Evolutionary conservation across 2,797 vertebrate species (phyloP).

Genomic region (Urophycis tenuis): DNA sequence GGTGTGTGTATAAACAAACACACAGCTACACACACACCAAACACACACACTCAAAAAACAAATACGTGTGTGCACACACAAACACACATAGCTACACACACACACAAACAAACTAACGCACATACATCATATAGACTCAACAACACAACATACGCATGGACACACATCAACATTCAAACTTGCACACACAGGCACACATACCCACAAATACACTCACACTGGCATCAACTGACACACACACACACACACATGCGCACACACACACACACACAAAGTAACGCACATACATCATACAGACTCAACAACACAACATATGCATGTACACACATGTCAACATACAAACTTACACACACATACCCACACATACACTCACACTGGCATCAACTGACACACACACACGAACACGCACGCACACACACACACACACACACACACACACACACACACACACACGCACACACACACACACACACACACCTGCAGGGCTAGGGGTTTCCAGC

Average conservation of each 20-base stretch:
- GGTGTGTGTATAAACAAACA: no score
- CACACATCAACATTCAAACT: no score
- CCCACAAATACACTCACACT: no score
- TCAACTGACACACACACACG: no score
- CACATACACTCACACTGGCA: no score
- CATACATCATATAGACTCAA: no score
- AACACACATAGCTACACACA: slow-evolving; percentile 5
- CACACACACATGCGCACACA: slow-evolving; percentile 47
- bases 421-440: slow-evolving; percentile 6
- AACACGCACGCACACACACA: neutral
- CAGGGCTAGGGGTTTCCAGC: slow-evolving; percentile 87
- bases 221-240: slow-evolving; percentile 12
- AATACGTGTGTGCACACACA: no score
- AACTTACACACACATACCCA: no score
- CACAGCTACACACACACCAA: neutral
- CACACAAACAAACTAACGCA: slow-evolving; percentile 50
- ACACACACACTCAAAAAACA: slow-evolving; percentile 4
- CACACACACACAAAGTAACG: no score
- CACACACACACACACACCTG: slow-evolving; percentile 67
- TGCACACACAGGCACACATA: slow-evolving; percentile 6
- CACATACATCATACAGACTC: no score
- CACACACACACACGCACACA: slow-evolving; percentile 9
- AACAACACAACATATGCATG: no score
- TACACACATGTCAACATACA: no score
- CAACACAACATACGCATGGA: neutral